Percentiles rank a stretch among this genome's conserved stretches.
These are phyloP conservation scores for Marmota monax DNA, from an alignment of 2,113 vertebrate genomes.

Conservation along the genomic window DNA sequence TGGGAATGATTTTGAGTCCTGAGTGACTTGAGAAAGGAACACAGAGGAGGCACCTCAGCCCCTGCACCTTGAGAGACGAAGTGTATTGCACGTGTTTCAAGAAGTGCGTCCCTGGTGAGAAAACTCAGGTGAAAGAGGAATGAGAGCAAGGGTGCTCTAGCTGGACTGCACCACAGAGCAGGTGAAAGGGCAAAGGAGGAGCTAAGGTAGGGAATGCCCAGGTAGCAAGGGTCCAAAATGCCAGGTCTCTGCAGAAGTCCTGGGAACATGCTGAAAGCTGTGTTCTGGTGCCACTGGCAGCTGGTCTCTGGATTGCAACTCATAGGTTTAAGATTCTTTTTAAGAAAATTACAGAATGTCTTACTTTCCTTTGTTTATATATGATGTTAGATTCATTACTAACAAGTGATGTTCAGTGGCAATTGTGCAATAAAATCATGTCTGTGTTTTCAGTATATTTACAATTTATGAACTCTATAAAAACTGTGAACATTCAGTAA, in stretches of 20 bases:
- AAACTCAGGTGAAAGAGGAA: neutral
- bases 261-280: neutral
- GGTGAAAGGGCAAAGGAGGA: neutral
- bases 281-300: neutral
- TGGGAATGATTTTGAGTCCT: no score
- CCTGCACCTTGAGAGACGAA: neutral
- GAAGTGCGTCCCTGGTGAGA: neutral
- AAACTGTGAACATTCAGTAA: neutral
- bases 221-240: accelerated
- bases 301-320: neutral
- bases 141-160: no score
- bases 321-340: neutral
- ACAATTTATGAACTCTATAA: neutral
- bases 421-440: neutral
- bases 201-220: neutral
- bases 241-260: neutral
- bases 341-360: no score
- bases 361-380: neutral
- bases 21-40: neutral
- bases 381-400: neutral
- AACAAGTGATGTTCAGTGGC: neutral
- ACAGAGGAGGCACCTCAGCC: neutral
- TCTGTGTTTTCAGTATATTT: neutral
- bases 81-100: neutral
- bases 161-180: neutral